These are phyloP conservation scores for Sinosuthora webbiana DNA, from an alignment of 2,113 vertebrate genomes.

Conservation along the genomic window DNA sequence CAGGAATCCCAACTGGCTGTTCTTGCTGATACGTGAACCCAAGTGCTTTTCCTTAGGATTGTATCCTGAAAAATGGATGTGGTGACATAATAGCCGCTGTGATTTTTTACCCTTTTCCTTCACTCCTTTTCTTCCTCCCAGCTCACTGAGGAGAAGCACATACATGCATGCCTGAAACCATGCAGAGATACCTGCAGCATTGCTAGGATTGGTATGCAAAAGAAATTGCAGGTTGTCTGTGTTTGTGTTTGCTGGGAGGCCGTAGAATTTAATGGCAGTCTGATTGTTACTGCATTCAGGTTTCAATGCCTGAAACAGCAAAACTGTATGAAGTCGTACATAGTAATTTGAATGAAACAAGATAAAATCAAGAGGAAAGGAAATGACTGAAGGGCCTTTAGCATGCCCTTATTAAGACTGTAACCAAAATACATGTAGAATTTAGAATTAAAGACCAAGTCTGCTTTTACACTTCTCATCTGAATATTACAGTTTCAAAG, in stretches of 20 bases:
- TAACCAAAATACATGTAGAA: background rate
- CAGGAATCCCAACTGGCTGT: background rate
- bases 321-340: background rate
- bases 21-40: background rate
- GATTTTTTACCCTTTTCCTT: background rate
- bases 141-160: background rate
- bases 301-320: background rate
- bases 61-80: background rate
- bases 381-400: background rate
- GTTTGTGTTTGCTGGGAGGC: background rate
- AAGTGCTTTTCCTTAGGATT: background rate
- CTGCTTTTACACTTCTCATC: conserved; percentile 17
- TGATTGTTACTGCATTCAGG: background rate
- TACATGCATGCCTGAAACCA: background rate
- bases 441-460: background rate
- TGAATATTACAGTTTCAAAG: conserved; percentile 4
- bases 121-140: background rate
- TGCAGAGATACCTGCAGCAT: background rate
- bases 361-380: conserved; percentile 24
- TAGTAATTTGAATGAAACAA: background rate
- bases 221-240: background rate
- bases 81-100: background rate
- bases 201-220: background rate
- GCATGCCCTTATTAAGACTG: background rate
- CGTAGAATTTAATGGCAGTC: background rate